phyloP scores from a whole-genome alignment of 1,140 invertebrate genomes.

The Dendroctonus ponderosae region DNA sequence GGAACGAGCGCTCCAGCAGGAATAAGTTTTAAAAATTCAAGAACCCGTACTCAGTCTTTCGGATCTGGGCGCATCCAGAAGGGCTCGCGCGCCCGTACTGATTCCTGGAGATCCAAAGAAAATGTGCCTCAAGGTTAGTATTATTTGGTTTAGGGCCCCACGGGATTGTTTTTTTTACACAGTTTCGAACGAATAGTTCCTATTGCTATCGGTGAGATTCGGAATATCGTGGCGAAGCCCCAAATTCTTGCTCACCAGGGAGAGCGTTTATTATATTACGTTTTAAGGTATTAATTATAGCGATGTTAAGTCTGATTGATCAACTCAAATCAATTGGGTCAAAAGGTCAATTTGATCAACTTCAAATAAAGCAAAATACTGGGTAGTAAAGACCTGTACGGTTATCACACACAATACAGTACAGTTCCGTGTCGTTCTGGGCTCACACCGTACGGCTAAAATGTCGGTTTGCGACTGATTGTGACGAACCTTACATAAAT shows the following conservation, averaged over 20 bases:
- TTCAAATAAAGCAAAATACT: no score
- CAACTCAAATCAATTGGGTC: no score
- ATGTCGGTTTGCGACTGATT: no score
- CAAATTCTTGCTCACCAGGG: no score
- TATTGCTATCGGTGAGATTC: not conserved
- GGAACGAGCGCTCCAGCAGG: conserved; percentile 48
- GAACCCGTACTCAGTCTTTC: conserved; percentile 47
- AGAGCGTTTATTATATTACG: no score
- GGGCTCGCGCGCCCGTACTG: conserved; percentile 34
- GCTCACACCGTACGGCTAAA: not conserved
- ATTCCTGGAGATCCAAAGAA: conserved; percentile 47
- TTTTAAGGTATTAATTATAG: no score
- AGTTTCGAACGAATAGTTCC: no score
- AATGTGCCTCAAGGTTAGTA: conserved; percentile 24
- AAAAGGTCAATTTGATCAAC: no score
- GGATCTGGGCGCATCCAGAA: conserved; percentile 51
- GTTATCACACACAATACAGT: not conserved
- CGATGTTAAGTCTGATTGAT: no score
- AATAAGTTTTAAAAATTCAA: conserved; percentile 42
- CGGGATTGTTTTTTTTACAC: no score
- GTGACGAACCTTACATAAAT: no score
- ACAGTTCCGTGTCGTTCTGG: not conserved
- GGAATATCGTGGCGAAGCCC: not conserved
- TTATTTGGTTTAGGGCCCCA: conserved; percentile 9
- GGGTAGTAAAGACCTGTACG: not conserved